phyloP scores from a whole-genome alignment of 2,888 invertebrate genomes.

The Volucella zonaria region DNA sequence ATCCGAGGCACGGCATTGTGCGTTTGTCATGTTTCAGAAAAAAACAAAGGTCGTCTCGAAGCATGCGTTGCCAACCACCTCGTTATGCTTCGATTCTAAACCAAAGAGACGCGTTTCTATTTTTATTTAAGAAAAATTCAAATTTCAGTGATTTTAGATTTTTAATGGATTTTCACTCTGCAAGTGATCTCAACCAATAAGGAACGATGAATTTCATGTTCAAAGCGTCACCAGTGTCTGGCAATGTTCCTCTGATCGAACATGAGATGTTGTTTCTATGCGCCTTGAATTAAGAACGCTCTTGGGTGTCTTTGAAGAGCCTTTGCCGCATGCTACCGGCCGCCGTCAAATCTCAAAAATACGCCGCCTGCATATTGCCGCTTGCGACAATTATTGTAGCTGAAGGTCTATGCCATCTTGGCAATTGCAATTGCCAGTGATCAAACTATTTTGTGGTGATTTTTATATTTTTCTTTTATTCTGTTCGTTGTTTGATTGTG shows the following conservation, averaged over 20 bases:
- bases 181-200: conserved; percentile 29
- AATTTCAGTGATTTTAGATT: conserved; percentile 18
- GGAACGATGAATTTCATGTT: conserved; percentile 12
- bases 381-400: conserved; percentile 21
- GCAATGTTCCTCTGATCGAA: conserved; percentile 20
- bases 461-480: background rate
- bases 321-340: background rate
- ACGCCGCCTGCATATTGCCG: background rate
- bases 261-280: conserved; percentile 3
- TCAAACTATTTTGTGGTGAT: conserved; percentile 21
- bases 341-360: background rate
- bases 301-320: background rate
- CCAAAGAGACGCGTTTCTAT: conserved; percentile 31
- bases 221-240: conserved; percentile 22
- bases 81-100: conserved; percentile 31
- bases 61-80: conserved; percentile 54
- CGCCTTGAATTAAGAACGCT: conserved; percentile 27
- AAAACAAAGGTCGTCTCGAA: conserved; percentile 56
- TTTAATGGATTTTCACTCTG: conserved; percentile 23
- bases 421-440: conserved; percentile 12
- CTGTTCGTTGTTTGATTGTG: conserved; percentile 25
- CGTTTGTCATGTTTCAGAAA: conserved; percentile 39
- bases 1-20: conserved; percentile 51
- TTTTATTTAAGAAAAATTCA: conserved; percentile 31
- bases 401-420: conserved; percentile 50